Evolutionary conservation across 2,888 invertebrate genomes (phyloP).

Genomic region (Lepeophtheirus nordmannii): DNA sequence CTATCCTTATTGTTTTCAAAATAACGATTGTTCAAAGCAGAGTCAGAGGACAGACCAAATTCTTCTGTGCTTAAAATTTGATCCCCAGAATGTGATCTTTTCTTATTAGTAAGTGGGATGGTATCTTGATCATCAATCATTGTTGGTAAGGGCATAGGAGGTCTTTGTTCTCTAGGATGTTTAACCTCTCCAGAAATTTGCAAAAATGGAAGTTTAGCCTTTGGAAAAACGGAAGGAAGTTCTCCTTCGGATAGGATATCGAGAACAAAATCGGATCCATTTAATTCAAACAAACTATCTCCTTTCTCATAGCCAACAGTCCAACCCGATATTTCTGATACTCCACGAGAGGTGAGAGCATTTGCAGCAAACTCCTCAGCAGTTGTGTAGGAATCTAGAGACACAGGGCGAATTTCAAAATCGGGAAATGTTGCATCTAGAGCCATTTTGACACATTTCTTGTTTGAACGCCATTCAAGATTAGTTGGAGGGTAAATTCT

Average conservation of each 20-base stretch:
- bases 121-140: not conserved
- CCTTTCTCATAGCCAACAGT: constrained; percentile 41
- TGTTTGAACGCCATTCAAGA: constrained; percentile 62
- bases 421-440: constrained; percentile 48
- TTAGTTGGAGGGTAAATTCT: constrained; percentile 58
- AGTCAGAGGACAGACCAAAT: constrained; percentile 38
- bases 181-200: not conserved
- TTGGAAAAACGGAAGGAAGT: constrained; percentile 67
- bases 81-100: constrained; percentile 14
- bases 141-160: constrained; percentile 4
- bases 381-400: constrained; percentile 84
- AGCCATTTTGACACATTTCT: constrained; percentile 59
- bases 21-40: constrained; percentile 72
- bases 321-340: constrained; percentile 42
- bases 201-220: not conserved
- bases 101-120: not conserved
- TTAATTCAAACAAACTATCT: constrained; percentile 50
- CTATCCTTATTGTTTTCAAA: constrained; percentile 49
- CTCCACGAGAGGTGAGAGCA: constrained; percentile 36
- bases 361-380: constrained; percentile 56
- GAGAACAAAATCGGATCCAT: constrained; percentile 77
- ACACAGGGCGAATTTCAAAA: constrained; percentile 50
- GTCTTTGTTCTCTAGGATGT: not conserved
- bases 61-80: constrained; percentile 4
- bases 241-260: constrained; percentile 85